Evolutionary conservation across 2,888 invertebrate genomes (phyloP).

Genomic region (Blastobasis adustella): DNA sequence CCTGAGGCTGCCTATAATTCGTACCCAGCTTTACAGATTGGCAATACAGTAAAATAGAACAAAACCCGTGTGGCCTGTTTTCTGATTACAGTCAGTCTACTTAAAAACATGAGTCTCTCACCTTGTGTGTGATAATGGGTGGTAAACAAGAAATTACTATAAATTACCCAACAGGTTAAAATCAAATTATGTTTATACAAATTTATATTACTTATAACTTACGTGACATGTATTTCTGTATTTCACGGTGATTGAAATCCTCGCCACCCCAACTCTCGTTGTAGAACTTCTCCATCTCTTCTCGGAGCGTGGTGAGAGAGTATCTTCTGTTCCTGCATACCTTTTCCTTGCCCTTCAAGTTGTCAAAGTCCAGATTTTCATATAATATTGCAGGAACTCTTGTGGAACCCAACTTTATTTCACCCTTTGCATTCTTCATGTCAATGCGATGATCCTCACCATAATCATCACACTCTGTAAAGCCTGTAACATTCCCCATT

Average conservation of each 20-base stretch:
- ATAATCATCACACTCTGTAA: constrained; percentile 36
- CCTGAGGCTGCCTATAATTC: too few species aligned
- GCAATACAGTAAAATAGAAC: too few species aligned
- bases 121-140: too few species aligned
- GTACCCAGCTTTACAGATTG: too few species aligned
- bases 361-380: constrained; percentile 62
- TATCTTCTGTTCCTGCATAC: constrained; percentile 45
- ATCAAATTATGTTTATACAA: too few species aligned
- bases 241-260: constrained; percentile 72
- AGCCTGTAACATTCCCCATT: constrained; percentile 60
- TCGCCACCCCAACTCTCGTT: constrained; percentile 79
- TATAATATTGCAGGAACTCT: constrained; percentile 59
- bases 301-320: constrained; percentile 53
- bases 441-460: constrained; percentile 18
- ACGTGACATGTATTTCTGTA: constrained; percentile 80
- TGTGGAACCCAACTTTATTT: constrained; percentile 51
- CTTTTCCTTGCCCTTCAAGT: constrained; percentile 54
- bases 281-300: constrained; percentile 78
- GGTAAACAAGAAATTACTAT: too few species aligned
- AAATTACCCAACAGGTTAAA: too few species aligned
- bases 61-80: too few species aligned
- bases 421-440: constrained; percentile 14
- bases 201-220: too few species aligned
- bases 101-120: too few species aligned
- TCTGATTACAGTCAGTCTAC: too few species aligned